Conservation (phyloP, 2,888 invertebrate species). For the Dromius quadrimaculatus region DNA sequence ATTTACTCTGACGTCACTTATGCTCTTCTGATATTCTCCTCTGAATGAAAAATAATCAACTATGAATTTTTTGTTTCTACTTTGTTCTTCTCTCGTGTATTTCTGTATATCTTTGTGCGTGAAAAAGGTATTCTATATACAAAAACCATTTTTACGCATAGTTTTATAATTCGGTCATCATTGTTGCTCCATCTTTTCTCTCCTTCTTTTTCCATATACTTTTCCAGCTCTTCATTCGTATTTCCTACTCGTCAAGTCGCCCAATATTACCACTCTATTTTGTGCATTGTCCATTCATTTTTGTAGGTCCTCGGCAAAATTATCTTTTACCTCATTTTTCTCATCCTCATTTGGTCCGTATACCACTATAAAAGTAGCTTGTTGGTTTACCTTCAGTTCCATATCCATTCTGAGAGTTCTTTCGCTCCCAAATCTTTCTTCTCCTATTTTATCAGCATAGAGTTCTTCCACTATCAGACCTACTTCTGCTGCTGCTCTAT, state of each 20-base stretch:
- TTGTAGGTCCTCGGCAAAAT: not conserved
- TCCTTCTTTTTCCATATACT: slow-evolving; percentile 22
- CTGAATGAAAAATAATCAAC: not conserved
- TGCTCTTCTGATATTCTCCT: not conserved
- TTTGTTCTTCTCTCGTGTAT: slow-evolving; percentile 4
- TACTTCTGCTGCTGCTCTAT: not conserved
- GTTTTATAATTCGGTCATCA: slow-evolving; percentile 21
- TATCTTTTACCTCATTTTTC: not conserved
- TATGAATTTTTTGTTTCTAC: not conserved
- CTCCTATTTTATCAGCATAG: not conserved
- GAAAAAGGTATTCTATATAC: not conserved
- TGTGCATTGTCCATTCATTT: not conserved
- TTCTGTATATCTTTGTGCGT: slow-evolving; percentile 2
- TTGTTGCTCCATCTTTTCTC: slow-evolving; percentile 27
- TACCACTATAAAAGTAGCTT: not conserved
- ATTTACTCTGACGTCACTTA: not conserved
- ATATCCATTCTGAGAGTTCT: not conserved
- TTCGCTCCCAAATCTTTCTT: not conserved
- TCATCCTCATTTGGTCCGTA: not conserved
- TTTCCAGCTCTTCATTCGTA: slow-evolving; percentile 2
- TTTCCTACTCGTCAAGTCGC: slow-evolving; percentile 20
- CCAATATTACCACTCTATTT: not conserved
- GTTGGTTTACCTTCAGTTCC: not conserved
- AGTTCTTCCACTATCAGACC: not conserved
- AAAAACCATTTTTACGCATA: slow-evolving; percentile 1